Evolutionary conservation across 2,888 invertebrate genomes (phyloP).

Genomic region (Nomada fabriciana): DNA sequence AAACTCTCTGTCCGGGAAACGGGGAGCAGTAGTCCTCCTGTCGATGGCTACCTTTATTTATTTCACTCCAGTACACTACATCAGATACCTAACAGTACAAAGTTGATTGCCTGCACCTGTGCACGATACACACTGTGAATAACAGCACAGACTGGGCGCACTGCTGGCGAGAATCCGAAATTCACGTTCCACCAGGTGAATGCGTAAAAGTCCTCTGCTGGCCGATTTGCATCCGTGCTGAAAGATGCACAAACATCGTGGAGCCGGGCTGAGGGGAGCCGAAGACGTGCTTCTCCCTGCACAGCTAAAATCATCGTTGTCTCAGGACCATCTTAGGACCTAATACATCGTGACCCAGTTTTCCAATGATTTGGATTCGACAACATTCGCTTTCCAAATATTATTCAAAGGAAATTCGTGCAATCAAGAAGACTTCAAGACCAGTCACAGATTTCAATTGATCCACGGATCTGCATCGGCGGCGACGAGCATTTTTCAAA

Average conservation of each 20-base stretch:
- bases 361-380: too few species aligned
- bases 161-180: conserved; percentile 39
- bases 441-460: too few species aligned
- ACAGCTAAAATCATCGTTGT: too few species aligned
- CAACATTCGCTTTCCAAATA: too few species aligned
- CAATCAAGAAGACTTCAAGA: too few species aligned
- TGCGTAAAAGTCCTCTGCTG: conserved; percentile 51
- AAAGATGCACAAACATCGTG: conserved; percentile 24
- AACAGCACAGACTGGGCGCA: conserved; percentile 54
- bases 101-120: conserved; percentile 22
- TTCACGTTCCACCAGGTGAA: conserved; percentile 30
- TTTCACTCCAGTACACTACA: neutral
- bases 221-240: conserved; percentile 20
- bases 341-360: too few species aligned
- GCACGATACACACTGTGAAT: conserved; percentile 22
- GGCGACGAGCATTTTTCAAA: conserved; percentile 7
- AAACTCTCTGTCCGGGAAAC: too few species aligned
- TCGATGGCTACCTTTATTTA: too few species aligned
- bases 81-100: neutral
- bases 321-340: too few species aligned
- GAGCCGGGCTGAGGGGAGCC: neutral
- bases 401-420: too few species aligned
- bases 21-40: too few species aligned
- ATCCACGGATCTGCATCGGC: neutral
- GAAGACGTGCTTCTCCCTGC: too few species aligned